These are phyloP conservation scores for Marasmarcha lunaedactyla DNA, from an alignment of 2,888 invertebrate species.

Conservation along the genomic window DNA sequence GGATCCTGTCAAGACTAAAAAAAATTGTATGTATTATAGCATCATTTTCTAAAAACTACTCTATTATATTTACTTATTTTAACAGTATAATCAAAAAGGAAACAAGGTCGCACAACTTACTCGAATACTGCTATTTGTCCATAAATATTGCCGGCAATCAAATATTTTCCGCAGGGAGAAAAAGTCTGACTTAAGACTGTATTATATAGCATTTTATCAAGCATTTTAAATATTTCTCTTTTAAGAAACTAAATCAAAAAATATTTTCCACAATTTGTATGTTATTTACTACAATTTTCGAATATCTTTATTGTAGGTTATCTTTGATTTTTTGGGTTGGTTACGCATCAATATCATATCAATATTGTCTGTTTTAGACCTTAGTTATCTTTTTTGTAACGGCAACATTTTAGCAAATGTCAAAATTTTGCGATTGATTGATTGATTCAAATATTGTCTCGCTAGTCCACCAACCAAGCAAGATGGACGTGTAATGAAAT, in stretches of 20 bases:
- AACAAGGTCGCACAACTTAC: conserved; percentile 68
- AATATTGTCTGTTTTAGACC: no score
- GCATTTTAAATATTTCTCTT: conserved; percentile 30
- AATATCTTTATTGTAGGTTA: no score
- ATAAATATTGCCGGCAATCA: conserved; percentile 86
- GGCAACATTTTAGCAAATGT: no score
- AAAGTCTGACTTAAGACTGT: conserved; percentile 85
- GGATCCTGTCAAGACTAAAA: conserved; percentile 72
- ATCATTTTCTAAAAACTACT: background rate
- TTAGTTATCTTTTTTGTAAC: no score
- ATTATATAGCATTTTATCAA: conserved; percentile 78
- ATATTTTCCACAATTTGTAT: no score
- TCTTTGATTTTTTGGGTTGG: no score
- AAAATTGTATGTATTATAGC: conserved; percentile 6
- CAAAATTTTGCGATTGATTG: no score
- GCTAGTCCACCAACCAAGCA: conserved; percentile 25
- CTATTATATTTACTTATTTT: background rate
- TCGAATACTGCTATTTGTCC: conserved; percentile 86
- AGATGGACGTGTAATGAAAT: conserved; percentile 53
- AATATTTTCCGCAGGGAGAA: conserved; percentile 86
- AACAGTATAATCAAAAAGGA: no score
- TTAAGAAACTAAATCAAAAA: background rate
- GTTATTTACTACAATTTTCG: no score
- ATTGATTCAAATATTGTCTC: no score
- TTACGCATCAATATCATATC: no score